A percentile compares a stretch with the other conserved stretches of the same genome.
Evolutionary conservation across 2,797 vertebrate species (phyloP).

Genomic region (Rhinophrynus dorsalis): DNA sequence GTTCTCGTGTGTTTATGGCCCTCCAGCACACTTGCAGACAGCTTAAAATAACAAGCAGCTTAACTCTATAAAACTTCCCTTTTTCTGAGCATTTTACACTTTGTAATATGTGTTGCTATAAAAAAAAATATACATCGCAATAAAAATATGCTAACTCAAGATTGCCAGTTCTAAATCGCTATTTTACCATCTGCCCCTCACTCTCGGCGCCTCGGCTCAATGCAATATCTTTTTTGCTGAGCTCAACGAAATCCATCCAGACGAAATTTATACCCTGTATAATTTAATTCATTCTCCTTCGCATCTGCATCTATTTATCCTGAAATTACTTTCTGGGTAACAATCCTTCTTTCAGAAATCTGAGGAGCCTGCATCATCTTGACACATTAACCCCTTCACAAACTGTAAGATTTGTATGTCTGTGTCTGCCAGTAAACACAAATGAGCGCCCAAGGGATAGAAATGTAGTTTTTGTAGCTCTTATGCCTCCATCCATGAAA

Average conservation of each 20-base stretch:
- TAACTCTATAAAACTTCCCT: constrained; percentile 41
- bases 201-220: constrained; percentile 32
- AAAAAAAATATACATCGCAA: constrained; percentile 49
- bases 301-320: constrained; percentile 49
- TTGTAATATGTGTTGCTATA: constrained; percentile 48
- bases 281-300: constrained; percentile 46
- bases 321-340: constrained; percentile 50
- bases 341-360: constrained; percentile 40
- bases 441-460: not conserved
- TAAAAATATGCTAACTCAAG: constrained; percentile 51
- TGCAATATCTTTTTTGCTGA: constrained; percentile 48
- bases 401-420: not conserved
- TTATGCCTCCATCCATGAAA: too few species aligned
- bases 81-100: constrained; percentile 38
- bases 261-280: constrained; percentile 48
- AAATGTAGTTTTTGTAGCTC: too few species aligned
- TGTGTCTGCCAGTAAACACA: not conserved
- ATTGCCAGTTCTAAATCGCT: constrained; percentile 49
- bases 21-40: constrained; percentile 13
- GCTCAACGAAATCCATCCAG: constrained; percentile 41
- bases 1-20: not conserved
- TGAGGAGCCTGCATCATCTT: constrained; percentile 15
- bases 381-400: constrained; percentile 34
- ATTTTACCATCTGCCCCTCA: constrained; percentile 49
- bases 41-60: constrained; percentile 44